phyloP scores from a whole-genome alignment of 2,888 invertebrate species.

The Lissonota sp. region DNA sequence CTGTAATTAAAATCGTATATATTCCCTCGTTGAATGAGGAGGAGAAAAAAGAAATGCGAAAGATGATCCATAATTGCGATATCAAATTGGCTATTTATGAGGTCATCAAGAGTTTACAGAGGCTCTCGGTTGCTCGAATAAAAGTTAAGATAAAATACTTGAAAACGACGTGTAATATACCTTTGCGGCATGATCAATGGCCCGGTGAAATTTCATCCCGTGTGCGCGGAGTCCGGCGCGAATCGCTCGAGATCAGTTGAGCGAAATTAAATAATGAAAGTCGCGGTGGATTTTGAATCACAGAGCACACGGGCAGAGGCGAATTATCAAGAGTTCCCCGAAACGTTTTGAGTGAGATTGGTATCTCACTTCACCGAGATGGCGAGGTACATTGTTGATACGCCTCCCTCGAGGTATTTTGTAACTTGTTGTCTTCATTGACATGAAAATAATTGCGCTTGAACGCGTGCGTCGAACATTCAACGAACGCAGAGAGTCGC shows the following conservation, averaged over 20 bases:
- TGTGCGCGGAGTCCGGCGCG: too few relatives aligned
- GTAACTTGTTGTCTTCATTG: constrained; percentile 53
- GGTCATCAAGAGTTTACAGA: constrained; percentile 30
- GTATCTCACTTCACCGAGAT: constrained; percentile 8
- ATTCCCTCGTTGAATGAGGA: background rate
- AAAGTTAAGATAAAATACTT: constrained; percentile 1
- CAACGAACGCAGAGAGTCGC: constrained; percentile 10
- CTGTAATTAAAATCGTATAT: background rate
- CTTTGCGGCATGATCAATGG: constrained; percentile 36
- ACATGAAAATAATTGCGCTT: constrained; percentile 17
- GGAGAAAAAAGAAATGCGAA: constrained; percentile 3
- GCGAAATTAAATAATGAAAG: constrained; percentile 58
- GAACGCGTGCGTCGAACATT: background rate
- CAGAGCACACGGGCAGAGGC: constrained; percentile 27
- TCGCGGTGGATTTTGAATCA: constrained; percentile 51
- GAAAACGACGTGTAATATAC: background rate
- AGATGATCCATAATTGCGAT: constrained; percentile 17
- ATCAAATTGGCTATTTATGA: constrained; percentile 27
- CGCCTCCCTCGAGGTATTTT: constrained; percentile 38
- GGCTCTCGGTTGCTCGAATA: background rate
- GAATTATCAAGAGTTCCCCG: constrained; percentile 29
- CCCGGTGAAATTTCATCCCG: background rate
- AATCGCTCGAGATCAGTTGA: constrained; percentile 9
- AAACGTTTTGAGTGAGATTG: constrained; percentile 20
- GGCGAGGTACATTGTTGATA: constrained; percentile 12